These are phyloP conservation scores for Peromyscus attwateri DNA, from an alignment of 2,797 vertebrate species.

Conservation along the genomic window DNA sequence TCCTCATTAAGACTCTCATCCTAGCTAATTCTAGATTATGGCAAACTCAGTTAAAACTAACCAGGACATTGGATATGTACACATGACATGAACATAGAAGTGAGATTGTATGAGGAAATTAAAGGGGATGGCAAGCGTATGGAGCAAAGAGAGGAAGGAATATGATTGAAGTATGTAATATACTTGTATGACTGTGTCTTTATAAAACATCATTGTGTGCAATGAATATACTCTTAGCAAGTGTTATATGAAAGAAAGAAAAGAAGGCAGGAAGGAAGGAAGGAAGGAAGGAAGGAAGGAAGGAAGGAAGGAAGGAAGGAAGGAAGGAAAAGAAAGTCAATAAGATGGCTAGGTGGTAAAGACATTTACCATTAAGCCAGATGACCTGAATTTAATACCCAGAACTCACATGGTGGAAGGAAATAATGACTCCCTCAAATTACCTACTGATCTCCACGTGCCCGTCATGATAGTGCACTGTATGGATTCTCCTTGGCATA, in stretches of 20 bases:
- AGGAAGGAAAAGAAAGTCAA: not conserved
- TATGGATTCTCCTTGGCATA: not conserved
- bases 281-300: not conserved
- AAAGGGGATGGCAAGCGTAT: not conserved
- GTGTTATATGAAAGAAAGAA: not conserved
- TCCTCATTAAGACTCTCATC: not conserved
- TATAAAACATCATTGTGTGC: not conserved
- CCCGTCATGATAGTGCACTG: not conserved
- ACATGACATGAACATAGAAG: not conserved
- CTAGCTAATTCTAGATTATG: not conserved
- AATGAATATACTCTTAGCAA: not conserved
- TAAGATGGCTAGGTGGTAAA: not conserved
- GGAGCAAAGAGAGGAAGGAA: not conserved
- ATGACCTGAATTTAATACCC: not conserved
- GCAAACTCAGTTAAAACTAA: not conserved
- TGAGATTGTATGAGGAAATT: not conserved
- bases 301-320: not conserved
- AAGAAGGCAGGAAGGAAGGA: not conserved
- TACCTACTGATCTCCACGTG: not conserved
- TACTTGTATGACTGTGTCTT: no score
- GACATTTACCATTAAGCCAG: not conserved
- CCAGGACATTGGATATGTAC: not conserved
- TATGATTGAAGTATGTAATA: not conserved
- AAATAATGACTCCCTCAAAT: not conserved
- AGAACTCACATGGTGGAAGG: not conserved